Percentiles rank a stretch among this genome's conserved stretches.
These are phyloP conservation scores for Pantala flavescens DNA, from an alignment of 1,140 invertebrate species.

Conservation along the genomic window DNA sequence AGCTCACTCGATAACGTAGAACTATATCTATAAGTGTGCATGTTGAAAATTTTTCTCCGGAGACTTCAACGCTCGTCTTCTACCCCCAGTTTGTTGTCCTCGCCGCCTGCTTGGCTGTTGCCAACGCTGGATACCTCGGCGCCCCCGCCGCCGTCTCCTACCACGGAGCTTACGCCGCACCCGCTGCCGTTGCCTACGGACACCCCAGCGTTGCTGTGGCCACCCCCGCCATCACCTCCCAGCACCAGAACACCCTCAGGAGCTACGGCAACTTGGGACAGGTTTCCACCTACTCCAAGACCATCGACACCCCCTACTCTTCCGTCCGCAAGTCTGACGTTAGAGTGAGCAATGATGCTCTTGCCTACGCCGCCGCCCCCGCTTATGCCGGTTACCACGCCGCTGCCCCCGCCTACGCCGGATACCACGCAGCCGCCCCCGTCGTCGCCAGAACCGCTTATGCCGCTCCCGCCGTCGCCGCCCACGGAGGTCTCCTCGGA, in stretches of 20 bases:
- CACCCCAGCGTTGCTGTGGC: constrained; percentile 16
- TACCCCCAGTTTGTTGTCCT: constrained; percentile 23
- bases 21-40: neutral
- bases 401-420: constrained; percentile 27
- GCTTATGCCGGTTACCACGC: constrained; percentile 29
- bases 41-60: neutral
- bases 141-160: constrained; percentile 21
- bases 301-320: constrained; percentile 50
- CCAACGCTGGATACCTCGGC: constrained; percentile 25
- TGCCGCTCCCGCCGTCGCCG: constrained; percentile 28
- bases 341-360: constrained; percentile 46
- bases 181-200: constrained; percentile 23
- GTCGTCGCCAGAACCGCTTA: constrained; percentile 27
- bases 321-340: constrained; percentile 49
- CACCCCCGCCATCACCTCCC: constrained; percentile 27
- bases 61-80: neutral
- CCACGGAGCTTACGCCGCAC: constrained; percentile 16
- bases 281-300: constrained; percentile 45
- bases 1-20: neutral
- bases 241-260: constrained; percentile 29
- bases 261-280: constrained; percentile 30
- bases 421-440: constrained; percentile 24
- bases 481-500: constrained; percentile 24
- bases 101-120: constrained; percentile 28
- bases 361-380: constrained; percentile 34